phyloP scores from a whole-genome alignment of 2,113 vertebrate genomes.

The Phrynosoma platyrhinos region DNA sequence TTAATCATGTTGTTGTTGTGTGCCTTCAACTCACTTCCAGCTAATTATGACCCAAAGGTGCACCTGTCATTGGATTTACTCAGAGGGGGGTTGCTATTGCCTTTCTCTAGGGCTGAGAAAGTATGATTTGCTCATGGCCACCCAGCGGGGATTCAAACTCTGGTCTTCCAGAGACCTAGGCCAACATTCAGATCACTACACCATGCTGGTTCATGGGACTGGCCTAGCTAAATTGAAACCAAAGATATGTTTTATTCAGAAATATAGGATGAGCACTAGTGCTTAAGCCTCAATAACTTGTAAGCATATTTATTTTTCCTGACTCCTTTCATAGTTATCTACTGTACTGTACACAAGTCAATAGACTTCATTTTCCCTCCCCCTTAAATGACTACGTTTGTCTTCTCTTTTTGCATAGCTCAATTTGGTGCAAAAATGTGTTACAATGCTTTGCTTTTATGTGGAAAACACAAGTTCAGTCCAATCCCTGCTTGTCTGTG shows the following conservation, averaged over 20 bases:
- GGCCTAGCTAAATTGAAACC: not conserved
- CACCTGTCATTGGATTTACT: too few species aligned
- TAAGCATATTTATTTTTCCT: not conserved
- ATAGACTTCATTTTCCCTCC: not conserved
- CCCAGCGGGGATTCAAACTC: too few species aligned
- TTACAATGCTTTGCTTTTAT: not conserved
- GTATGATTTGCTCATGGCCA: too few species aligned
- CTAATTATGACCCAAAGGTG: too few species aligned
- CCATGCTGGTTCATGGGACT: not conserved
- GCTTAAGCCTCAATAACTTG: not conserved
- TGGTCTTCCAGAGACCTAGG: too few species aligned
- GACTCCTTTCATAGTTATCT: not conserved
- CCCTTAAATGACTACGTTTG: not conserved
- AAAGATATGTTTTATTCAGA: not conserved
- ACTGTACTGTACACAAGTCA: not conserved
- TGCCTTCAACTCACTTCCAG: too few species aligned
- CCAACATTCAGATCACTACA: too few species aligned
- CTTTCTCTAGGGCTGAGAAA: too few species aligned
- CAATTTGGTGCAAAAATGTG: not conserved
- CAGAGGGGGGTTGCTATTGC: too few species aligned
- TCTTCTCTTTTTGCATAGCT: not conserved
- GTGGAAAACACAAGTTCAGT: not conserved
- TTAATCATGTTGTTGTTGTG: not conserved
- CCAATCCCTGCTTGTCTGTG: too few species aligned
- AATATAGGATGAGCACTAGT: not conserved